Percentiles rank a stretch among this genome's conserved stretches.
These are phyloP conservation scores for Drosophila anomelani DNA, from an alignment of 2,888 invertebrate genomes.

Conservation along the genomic window DNA sequence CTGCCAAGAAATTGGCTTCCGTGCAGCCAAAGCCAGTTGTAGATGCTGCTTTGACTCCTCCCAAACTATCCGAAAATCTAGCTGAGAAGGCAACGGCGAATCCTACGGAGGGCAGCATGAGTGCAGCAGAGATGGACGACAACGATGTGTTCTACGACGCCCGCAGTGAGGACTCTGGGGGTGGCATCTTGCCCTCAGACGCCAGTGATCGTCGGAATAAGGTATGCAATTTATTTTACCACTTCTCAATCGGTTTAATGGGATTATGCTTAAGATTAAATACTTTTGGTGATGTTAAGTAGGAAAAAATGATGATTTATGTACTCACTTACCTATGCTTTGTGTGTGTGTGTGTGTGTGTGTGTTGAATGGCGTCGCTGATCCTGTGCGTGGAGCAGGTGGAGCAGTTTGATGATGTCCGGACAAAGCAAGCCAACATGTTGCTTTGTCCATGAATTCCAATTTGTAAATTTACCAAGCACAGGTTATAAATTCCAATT, in stretches of 20 bases:
- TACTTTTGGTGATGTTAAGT: background rate
- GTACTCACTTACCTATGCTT: background rate
- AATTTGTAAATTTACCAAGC: background rate
- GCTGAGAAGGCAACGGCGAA: background rate
- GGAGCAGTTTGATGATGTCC: background rate
- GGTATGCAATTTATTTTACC: slow-evolving; percentile 34
- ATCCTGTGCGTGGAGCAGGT: background rate
- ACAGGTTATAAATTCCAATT: background rate
- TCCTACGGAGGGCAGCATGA: slow-evolving; percentile 10
- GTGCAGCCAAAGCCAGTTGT: background rate
- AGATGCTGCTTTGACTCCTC: background rate
- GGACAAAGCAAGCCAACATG: background rate
- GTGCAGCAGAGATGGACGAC: slow-evolving; percentile 64
- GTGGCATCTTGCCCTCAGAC: slow-evolving; percentile 21
- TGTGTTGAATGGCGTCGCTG: background rate
- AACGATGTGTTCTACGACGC: slow-evolving; percentile 84
- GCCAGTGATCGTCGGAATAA: background rate
- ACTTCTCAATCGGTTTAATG: background rate
- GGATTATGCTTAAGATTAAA: background rate
- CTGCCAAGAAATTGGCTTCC: background rate
- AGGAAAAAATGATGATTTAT: background rate
- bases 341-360: background rate
- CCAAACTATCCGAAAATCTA: background rate
- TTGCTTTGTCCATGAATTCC: background rate
- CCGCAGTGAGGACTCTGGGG: slow-evolving; percentile 79